These are phyloP conservation scores for Drymodes brunneopygia DNA, from an alignment of 2,113 vertebrate genomes.

Conservation along the genomic window DNA sequence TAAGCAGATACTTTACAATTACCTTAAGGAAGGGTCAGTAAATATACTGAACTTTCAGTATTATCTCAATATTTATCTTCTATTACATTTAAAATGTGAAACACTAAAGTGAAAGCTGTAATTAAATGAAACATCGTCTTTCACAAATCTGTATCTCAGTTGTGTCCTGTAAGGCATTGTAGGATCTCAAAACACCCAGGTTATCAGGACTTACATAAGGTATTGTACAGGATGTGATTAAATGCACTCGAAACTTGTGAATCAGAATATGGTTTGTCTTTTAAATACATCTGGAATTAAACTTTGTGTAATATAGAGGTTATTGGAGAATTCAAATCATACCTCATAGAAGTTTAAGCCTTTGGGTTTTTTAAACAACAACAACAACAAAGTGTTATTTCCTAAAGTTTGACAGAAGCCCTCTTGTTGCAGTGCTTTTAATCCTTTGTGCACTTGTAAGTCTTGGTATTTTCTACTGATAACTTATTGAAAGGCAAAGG, in stretches of 20 bases:
- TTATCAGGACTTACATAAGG: background rate
- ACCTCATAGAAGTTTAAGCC: background rate
- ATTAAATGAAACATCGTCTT: background rate
- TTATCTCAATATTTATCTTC: background rate
- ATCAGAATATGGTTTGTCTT: background rate
- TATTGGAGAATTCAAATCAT: background rate
- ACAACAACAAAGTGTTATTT: background rate
- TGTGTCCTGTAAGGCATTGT: background rate
- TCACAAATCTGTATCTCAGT: background rate
- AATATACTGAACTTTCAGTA: background rate
- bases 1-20: conserved; percentile 95
- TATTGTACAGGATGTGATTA: background rate
- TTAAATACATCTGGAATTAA: background rate
- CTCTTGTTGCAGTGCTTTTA: background rate
- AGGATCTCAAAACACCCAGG: background rate
- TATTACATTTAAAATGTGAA: background rate
- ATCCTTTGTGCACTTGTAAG: background rate
- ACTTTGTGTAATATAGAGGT: background rate
- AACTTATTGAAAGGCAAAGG: background rate
- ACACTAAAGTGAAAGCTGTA: background rate
- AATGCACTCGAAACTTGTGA: background rate
- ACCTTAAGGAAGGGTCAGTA: conserved; percentile 96
- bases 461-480: background rate
- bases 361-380: background rate
- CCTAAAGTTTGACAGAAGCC: background rate